phyloP scores from a whole-genome alignment of 2,113 vertebrate genomes.

The Esox niger region DNA sequence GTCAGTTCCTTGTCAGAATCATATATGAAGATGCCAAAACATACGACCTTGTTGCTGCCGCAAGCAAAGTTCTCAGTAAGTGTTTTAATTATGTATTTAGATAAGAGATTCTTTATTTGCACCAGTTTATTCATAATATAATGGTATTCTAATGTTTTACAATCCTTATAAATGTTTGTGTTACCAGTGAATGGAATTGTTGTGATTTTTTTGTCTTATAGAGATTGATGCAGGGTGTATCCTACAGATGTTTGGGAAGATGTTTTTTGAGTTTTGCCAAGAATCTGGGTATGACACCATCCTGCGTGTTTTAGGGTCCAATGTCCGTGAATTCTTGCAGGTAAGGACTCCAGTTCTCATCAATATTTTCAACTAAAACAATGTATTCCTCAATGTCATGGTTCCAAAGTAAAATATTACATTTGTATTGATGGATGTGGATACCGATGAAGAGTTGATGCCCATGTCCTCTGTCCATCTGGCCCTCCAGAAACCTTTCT shows the following conservation, averaged over 20 bases:
- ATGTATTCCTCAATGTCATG: too few relatives aligned
- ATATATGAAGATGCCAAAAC: conserved; percentile 99
- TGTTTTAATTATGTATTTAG: conserved; percentile 31
- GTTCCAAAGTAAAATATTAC: too few relatives aligned
- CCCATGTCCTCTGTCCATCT: too few relatives aligned
- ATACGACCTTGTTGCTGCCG: conserved; percentile 93
- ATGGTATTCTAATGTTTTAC: too few relatives aligned
- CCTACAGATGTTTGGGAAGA: conserved; percentile 98
- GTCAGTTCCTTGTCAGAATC: conserved; percentile 97
- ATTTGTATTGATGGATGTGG: too few relatives aligned
- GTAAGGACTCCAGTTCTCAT: conserved; percentile 59
- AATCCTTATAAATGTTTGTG: too few relatives aligned
- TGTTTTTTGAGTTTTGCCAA: conserved; percentile 99
- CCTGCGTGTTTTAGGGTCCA: conserved; percentile 92
- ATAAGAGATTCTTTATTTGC: too few relatives aligned
- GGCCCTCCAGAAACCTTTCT: too few relatives aligned
- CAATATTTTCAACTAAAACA: too few relatives aligned
- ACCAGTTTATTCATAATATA: too few relatives aligned
- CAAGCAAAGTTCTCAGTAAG: conserved; percentile 99
- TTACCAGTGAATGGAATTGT: too few relatives aligned
- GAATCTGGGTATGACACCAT: conserved; percentile 99
- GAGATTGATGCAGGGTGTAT: conserved; percentile 96
- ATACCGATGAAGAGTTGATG: too few relatives aligned
- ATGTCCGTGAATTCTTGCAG: conserved; percentile 97
- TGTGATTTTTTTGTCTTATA: conserved; percentile 58